Conservation (phyloP, 2,797 vertebrate species). For the Sandelia bainsii region DNA sequence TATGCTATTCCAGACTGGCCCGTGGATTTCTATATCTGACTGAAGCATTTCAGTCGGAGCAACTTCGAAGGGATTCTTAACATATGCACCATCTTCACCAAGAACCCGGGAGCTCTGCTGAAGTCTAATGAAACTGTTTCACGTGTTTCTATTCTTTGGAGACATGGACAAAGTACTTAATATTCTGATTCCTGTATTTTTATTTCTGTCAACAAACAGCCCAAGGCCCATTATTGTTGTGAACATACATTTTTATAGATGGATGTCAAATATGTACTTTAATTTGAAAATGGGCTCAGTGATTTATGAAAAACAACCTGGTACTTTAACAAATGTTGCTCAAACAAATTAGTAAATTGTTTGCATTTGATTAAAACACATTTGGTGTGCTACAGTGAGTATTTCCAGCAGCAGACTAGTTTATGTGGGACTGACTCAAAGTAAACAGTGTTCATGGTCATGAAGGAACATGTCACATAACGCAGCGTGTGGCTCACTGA, state of each 20-base stretch:
- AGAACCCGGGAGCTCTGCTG: constrained; percentile 23
- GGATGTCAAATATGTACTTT: neutral
- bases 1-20: constrained; percentile 39
- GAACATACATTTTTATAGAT: neutral
- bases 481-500: too few relatives aligned
- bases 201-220: neutral
- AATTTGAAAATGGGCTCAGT: neutral
- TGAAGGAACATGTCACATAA: neutral
- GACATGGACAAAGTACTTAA: neutral
- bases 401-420: constrained; percentile 13
- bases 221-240: neutral
- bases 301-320: neutral
- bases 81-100: constrained; percentile 44
- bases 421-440: neutral
- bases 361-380: constrained; percentile 22
- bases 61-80: constrained; percentile 43
- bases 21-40: constrained; percentile 41
- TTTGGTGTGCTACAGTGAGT: neutral
- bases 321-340: neutral
- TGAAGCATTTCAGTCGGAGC: constrained; percentile 54
- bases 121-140: constrained; percentile 14
- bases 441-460: constrained; percentile 1
- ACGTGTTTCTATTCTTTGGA: neutral
- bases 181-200: neutral
- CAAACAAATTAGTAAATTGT: neutral